A percentile compares a stretch with the other conserved stretches of the same genome.
These are phyloP conservation scores for Myiagra hebetior DNA, from an alignment of 2,113 vertebrate genomes.

Conservation along the genomic window DNA sequence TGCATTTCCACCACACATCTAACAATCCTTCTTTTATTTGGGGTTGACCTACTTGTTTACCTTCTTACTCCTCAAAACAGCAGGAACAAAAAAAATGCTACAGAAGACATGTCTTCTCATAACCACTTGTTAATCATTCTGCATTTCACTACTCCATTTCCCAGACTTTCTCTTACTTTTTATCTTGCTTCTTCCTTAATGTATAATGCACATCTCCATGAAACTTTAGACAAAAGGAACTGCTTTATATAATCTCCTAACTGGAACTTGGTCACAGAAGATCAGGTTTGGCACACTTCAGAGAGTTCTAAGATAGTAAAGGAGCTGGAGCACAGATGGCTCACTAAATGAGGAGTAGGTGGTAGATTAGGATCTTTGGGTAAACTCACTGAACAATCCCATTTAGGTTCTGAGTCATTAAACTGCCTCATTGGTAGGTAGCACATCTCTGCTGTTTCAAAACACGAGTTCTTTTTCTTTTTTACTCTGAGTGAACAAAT, in stretches of 20 bases:
- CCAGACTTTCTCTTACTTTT: neutral
- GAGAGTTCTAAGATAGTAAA: neutral
- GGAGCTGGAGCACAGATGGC: neutral
- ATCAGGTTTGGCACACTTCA: neutral
- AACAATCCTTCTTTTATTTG: neutral
- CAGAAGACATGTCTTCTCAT: neutral
- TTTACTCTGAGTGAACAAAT: neutral
- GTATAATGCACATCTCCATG: neutral
- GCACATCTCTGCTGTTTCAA: neutral
- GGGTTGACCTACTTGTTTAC: neutral
- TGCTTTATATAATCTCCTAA: neutral
- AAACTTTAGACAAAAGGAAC: neutral
- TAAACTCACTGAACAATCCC: neutral
- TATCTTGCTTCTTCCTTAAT: neutral
- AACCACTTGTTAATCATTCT: neutral
- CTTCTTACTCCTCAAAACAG: neutral
- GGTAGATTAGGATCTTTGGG: neutral
- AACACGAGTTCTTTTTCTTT: neutral
- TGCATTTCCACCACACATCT: neutral
- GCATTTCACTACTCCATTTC: neutral
- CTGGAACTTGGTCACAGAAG: neutral
- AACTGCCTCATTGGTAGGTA: slow-evolving; percentile 16
- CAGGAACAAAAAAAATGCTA: neutral
- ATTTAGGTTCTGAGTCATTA: slow-evolving; percentile 34
- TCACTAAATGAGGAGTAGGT: neutral